Base-by-base conservation (phyloP, 2,113 vertebrate species). In the Pomatostomus ruficeps region DNA sequence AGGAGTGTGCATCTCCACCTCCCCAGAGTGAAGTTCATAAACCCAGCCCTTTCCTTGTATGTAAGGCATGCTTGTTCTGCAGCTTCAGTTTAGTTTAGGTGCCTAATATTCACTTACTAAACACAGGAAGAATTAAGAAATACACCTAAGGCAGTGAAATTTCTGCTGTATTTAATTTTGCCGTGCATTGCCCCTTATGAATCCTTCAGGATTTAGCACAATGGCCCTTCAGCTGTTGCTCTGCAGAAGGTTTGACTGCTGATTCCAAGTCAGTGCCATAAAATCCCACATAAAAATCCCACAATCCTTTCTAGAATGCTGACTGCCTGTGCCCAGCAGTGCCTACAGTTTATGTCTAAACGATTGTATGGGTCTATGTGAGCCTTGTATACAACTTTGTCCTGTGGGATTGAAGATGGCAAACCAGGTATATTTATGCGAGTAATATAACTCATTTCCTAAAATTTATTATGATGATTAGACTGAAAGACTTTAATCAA, bases 371-470 rank as follows among this genome's bases (percentile, higher is more conserved):
- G 31, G 20, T 1, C 14, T n/a, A 29, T 29, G 0, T 29, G 31
- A 35, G 16, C 25, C 25, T 51, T 71, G 35, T 10, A 21, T 21
- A 35, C 31, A 29, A 35, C 25, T 43, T 29, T 54, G 45, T 25
- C 45, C 42, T 33, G 25, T 23, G 54, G 26, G 7, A 61, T 16
- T 71, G 25, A 71, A 43, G 36, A 31, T 21, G 25, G 2, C 8
- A 71, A 61, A 52, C 8, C 23, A 51, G 22, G 36, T 11, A 12
- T 26, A 26, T 51, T 43, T 43, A 26, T 58, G 26, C 0, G 2
- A 55, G 13, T 25, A 29, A 58, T 14, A n/a, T 1, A 55, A 18
- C 7, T n/a, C 6, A 1, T 4, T 33, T 24, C 40, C 33, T 1
- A 10, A 21, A 46, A 10, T 36, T 42, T 29, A 23, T 40, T 7